These are phyloP conservation scores for Pogonomyrmex barbatus DNA, from an alignment of 1,140 invertebrate species.

Conservation along the genomic window DNA sequence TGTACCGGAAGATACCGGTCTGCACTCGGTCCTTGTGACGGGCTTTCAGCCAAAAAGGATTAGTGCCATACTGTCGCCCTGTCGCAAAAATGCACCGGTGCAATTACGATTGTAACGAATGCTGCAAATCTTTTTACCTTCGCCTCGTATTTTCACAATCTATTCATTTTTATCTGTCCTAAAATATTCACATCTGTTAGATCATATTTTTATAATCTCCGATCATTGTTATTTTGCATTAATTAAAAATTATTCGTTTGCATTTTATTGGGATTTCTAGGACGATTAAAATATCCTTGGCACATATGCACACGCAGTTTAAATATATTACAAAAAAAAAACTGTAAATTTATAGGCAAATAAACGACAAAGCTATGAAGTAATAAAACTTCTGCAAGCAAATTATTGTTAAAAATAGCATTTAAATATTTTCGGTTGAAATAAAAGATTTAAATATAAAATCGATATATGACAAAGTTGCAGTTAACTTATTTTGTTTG, in stretches of 20 bases:
- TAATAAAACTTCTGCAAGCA: neutral
- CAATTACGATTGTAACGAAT: slow-evolving; percentile 26
- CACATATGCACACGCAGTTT: neutral
- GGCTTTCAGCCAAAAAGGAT: slow-evolving; percentile 78
- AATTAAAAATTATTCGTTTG: neutral
- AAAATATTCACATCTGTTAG: neutral
- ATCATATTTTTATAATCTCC: neutral
- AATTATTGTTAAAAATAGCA: neutral
- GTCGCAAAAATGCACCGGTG: slow-evolving; percentile 57
- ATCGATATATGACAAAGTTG: neutral
- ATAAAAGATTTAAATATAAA: neutral
- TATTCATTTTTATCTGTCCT: neutral
- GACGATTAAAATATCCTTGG: neutral
- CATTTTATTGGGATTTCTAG: neutral
- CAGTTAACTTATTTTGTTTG: neutral
- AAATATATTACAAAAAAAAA: neutral
- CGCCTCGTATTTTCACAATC: neutral
- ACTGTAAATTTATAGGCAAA: neutral
- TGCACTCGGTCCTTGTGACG: slow-evolving; percentile 47
- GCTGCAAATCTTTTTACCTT: slow-evolving; percentile 33
- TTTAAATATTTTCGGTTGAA: neutral
- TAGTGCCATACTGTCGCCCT: slow-evolving; percentile 74
- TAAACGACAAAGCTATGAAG: neutral
- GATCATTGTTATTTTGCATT: neutral
- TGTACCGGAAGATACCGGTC: slow-evolving; percentile 9